A percentile compares a stretch with the other conserved stretches of the same genome.
Evolutionary conservation across 2,888 invertebrate species (phyloP).

Genomic region (Volucella inanis): DNA sequence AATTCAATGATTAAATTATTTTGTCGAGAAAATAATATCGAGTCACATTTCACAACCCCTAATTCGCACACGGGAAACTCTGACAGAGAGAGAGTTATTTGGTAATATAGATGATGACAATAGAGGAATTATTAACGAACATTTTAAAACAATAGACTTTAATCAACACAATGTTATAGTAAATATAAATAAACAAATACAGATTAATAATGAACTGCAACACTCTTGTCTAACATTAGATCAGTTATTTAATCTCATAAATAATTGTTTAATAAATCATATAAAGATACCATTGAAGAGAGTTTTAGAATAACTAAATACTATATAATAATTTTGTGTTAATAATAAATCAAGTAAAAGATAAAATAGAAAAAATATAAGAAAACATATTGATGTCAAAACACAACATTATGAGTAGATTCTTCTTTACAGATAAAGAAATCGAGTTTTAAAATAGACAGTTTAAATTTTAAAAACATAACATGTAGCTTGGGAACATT

Average conservation of each 20-base stretch:
- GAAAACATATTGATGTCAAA: conserved; percentile 17
- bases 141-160: too few species aligned
- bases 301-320: conserved; percentile 4
- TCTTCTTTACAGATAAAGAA: conserved; percentile 19
- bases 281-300: conserved; percentile 5
- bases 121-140: too few species aligned
- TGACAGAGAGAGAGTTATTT: too few species aligned
- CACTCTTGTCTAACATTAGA: not conserved
- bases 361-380: not conserved
- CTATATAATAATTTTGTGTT: not conserved
- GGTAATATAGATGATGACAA: too few species aligned
- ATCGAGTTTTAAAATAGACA: conserved; percentile 3
- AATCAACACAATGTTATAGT: too few species aligned
- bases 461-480: conserved; percentile 1
- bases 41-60: too few species aligned
- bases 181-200: not conserved
- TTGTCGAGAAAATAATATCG: too few species aligned
- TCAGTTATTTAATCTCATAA: not conserved
- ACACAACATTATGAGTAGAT: conserved; percentile 8
- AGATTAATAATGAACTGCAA: conserved; percentile 12
- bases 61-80: too few species aligned
- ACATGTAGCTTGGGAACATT: too few species aligned
- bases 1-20: too few species aligned
- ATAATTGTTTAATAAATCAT: too few species aligned
- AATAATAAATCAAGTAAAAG: not conserved